A percentile compares a stretch with the other conserved stretches of the same genome.
Evolutionary conservation across 2,888 invertebrate genomes (phyloP).

Genomic region (Pegoplata infirma): DNA sequence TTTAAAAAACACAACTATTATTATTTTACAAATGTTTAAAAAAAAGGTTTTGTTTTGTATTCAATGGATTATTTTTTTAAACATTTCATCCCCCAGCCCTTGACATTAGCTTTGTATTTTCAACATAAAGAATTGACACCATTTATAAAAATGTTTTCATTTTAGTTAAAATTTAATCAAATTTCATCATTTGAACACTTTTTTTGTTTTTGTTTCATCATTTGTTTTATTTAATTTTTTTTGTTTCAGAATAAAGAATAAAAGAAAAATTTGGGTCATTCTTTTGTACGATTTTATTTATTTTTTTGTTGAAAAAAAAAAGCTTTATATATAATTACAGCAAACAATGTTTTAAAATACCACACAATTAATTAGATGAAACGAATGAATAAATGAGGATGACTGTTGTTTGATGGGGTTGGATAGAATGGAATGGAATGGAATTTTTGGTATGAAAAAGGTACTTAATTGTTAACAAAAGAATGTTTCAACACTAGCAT

Average conservation of each 20-base stretch:
- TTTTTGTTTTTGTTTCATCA: background rate
- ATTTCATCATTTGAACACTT: slow-evolving; percentile 25
- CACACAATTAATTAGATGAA: slow-evolving; percentile 54
- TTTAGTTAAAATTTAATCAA: slow-evolving; percentile 34
- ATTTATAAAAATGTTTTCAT: slow-evolving; percentile 46
- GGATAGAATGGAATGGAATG: background rate
- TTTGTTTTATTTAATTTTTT: slow-evolving; percentile 1
- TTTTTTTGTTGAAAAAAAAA: too few species aligned
- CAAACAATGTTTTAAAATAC: slow-evolving; percentile 53
- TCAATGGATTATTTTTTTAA: background rate
- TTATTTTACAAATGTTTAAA: slow-evolving; percentile 1
- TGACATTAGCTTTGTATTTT: background rate
- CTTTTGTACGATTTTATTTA: slow-evolving; percentile 21
- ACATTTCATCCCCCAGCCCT: background rate
- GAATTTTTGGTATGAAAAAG: too few species aligned
- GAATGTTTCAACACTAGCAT: slow-evolving; percentile 10
- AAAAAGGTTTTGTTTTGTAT: background rate
- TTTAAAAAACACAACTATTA: slow-evolving; percentile 5
- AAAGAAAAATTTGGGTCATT: slow-evolving; percentile 27
- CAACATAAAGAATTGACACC: slow-evolving; percentile 31
- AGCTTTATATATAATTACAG: slow-evolving; percentile 44
- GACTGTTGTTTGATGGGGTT: slow-evolving; percentile 3
- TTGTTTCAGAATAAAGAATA: background rate
- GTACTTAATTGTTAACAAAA: slow-evolving; percentile 16
- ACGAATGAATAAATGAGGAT: slow-evolving; percentile 27